Base-by-base conservation (phyloP, 2,113 vertebrate species). In the Bungarus multicinctus region DNA sequence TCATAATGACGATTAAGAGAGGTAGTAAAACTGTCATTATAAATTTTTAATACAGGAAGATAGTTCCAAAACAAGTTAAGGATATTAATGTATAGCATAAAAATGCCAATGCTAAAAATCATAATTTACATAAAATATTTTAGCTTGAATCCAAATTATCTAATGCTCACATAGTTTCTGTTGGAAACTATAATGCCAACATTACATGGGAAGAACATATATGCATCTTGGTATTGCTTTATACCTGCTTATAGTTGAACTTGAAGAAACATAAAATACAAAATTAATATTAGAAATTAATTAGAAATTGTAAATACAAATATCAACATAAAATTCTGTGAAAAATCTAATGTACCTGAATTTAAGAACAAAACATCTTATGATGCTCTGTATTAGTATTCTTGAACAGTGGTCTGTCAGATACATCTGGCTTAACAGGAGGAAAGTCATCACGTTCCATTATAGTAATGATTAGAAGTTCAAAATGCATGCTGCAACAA, bases 1-100 rank as follows among this genome's bases (percentile, higher is more conserved):
- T 95, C 90, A 87, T 93, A 93, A 16, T 64, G 88, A 89, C 52
- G 90, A 81, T 88, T 54, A 95, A 93, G 89, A 54, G 87, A 93
- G 89, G n/a, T 85, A 90, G 23, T 86, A 94, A 93, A 93, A 8
- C 30, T 89, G 74, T 94, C 87, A 25, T 11, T 90, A 7, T 87
- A 10, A 7, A 91, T 12, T n/a, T 52, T 91, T 88, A 92, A 90
- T 3, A 11, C 0, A 0, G 52, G 54, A 94, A 90, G 20, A 8
- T 92, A 89, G 34, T 2, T 1, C 1, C 58, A 52, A 53, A 23
- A n/a, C 64, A 10, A 0, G 52, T 57, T 91, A 55, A 90, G 39
- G 39, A 93, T 34, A 23, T 87, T 74, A 47, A 0, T 0, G 27
- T 64, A 39, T 9, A 20, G 0, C 34, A 47, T 54, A 22, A 85